These are phyloP conservation scores for Amphiprion clarkii DNA, from an alignment of 2,797 vertebrate genomes.

Conservation along the genomic window DNA sequence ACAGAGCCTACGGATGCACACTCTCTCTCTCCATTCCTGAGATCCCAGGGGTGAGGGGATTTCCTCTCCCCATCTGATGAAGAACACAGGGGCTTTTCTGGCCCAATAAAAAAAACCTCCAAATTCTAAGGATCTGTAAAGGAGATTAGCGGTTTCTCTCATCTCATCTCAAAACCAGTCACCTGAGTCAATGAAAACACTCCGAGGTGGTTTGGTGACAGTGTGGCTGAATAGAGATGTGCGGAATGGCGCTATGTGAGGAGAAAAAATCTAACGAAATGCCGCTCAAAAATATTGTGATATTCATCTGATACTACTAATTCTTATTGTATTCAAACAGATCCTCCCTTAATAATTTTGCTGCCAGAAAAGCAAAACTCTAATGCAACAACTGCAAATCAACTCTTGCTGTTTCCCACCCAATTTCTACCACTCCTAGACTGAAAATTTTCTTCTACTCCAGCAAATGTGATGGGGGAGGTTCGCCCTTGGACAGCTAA, in stretches of 20 bases:
- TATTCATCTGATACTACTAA: neutral
- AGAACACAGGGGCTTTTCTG: conserved; percentile 58
- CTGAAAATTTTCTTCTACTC: conserved; percentile 3
- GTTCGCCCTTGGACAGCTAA: neutral
- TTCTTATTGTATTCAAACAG: conserved; percentile 18
- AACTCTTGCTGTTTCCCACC: neutral
- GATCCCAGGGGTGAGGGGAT: conserved; percentile 50
- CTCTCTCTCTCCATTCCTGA: conserved; percentile 38
- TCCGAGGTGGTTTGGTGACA: neutral
- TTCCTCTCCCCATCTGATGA: conserved; percentile 65
- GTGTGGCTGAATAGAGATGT: conserved; percentile 7
- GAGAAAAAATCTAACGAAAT: neutral
- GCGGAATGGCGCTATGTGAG: neutral
- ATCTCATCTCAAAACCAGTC: conserved; percentile 4
- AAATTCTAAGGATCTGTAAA: conserved; percentile 30
- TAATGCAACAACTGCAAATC: neutral
- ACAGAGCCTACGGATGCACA: conserved; percentile 27
- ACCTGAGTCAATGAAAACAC: conserved; percentile 15
- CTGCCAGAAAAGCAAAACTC: conserved; percentile 5
- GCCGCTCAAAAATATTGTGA: neutral
- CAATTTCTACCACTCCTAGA: conserved; percentile 7
- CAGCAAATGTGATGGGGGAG: neutral
- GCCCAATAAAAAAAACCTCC: conserved; percentile 30
- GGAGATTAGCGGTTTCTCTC: conserved; percentile 27
- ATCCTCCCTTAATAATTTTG: conserved; percentile 13